A percentile compares a stretch with the other conserved stretches of the same genome.
Evolutionary conservation across 1,140 invertebrate species (phyloP).

Genomic region (Melitaea cinxia): DNA sequence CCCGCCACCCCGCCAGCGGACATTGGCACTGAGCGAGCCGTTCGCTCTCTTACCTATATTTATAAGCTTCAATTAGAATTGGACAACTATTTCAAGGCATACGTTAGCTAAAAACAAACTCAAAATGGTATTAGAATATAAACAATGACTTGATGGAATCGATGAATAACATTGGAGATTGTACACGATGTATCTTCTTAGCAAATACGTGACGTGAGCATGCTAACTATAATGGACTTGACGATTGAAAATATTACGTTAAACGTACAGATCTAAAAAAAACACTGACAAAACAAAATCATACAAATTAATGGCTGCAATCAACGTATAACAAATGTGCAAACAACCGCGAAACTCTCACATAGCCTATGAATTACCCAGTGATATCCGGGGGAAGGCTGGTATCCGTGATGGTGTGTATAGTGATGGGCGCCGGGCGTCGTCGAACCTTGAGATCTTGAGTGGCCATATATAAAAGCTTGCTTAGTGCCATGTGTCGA

Average conservation of each 20-base stretch:
- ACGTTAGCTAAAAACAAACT: slow-evolving; percentile 7
- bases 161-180: background rate
- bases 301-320: slow-evolving; percentile 52
- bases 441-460: slow-evolving; percentile 77
- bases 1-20: slow-evolving; percentile 79
- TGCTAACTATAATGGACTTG: slow-evolving; percentile 35
- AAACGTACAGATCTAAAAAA: slow-evolving; percentile 24
- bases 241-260: slow-evolving; percentile 27
- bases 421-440: slow-evolving; percentile 75
- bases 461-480: slow-evolving; percentile 81
- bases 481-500: slow-evolving; percentile 82
- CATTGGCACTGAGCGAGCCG: slow-evolving; percentile 93
- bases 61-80: slow-evolving; percentile 27
- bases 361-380: slow-evolving; percentile 77
- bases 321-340: slow-evolving; percentile 54
- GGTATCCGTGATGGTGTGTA: slow-evolving; percentile 76
- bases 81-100: background rate
- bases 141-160: slow-evolving; percentile 9
- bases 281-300: slow-evolving; percentile 46
- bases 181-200: slow-evolving; percentile 9
- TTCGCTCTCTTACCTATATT: slow-evolving; percentile 93
- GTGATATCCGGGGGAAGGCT: slow-evolving; percentile 76
- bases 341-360: slow-evolving; percentile 64
- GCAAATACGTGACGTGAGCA: slow-evolving; percentile 31
- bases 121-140: slow-evolving; percentile 1